Percentiles rank a stretch among this genome's conserved stretches.
Evolutionary conservation across 2,888 invertebrate genomes (phyloP).

Genomic region (Chrysopilus asiliformis): DNA sequence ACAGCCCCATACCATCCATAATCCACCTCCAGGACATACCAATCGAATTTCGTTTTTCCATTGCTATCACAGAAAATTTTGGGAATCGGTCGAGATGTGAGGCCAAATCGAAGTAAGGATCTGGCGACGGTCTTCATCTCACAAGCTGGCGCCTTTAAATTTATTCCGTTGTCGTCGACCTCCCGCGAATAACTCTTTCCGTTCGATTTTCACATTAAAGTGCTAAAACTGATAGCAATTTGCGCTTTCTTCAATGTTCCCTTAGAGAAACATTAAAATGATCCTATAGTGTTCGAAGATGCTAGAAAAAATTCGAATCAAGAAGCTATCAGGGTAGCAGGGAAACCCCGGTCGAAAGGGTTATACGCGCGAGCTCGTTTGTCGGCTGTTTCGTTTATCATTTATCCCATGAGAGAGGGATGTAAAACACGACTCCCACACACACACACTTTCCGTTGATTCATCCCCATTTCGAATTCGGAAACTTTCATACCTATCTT

Average conservation of each 20-base stretch:
- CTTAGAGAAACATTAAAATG: constrained; percentile 13
- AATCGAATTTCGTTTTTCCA: constrained; percentile 5
- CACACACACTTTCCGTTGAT: no score
- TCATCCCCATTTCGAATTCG: no score
- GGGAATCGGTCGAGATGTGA: neutral
- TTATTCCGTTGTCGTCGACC: neutral
- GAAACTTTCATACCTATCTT: no score
- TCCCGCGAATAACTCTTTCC: constrained; percentile 10
- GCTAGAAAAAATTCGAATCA: no score
- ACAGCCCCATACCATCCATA: neutral
- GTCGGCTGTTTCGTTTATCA: no score
- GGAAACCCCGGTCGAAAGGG: no score
- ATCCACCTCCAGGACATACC: neutral
- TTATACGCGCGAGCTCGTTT: no score
- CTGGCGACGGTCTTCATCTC: neutral
- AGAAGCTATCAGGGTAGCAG: no score
- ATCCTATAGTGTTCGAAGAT: no score
- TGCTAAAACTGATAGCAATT: constrained; percentile 16
- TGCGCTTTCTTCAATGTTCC: constrained; percentile 14
- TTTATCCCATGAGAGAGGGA: no score
- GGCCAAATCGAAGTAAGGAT: neutral
- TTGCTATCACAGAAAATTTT: constrained; percentile 2
- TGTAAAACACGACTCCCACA: no score
- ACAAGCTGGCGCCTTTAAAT: neutral
- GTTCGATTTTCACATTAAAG: constrained; percentile 15